Evolutionary conservation across 2,888 invertebrate genomes (phyloP), one percentile per base, ranked within the genome.

Genomic region (Seira ritae): DNA sequence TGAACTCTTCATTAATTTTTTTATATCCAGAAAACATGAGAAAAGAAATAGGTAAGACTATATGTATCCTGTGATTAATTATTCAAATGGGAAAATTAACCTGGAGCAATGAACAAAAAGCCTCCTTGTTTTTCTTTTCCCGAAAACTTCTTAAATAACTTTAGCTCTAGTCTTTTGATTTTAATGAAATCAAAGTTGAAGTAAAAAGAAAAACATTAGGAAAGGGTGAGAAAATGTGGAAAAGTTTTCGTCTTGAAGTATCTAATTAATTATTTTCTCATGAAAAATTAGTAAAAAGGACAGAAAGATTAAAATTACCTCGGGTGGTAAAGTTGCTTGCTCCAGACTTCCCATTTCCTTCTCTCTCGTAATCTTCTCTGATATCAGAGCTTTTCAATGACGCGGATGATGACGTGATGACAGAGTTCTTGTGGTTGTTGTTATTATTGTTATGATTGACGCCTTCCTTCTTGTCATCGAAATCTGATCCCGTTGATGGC

Each of bases 51-150:
- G 46, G 46, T 46, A 12, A 10, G 12, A 46, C 8, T 10, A 46
- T 8, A 10, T 8, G 8, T 17, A 55, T 17, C 17, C 55, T 55
- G 3, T 55, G 55, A 75, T 71, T 81, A 81, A 81, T 81, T 81
- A 81, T 75, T 75, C 46, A 81, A 37, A 81, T 75, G 74, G 75
- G 22, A n/a, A 70, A 69, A 75, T 81, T 81, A 69, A 62, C 81
- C 65, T 17, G 31, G 42, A 71, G 81, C 73, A 23, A 55, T 66
- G 17, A 37, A 17, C 55, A 12, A 55, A 60, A 3, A 60, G 3
- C 12, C 55, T 55, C 17, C 55, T 3, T 55, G 55, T 55, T 55
- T n/a, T 55, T 55, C 55, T n/a, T 55, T 55, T 42, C 3, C 17
- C 6, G 15, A 55, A 55, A 55, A 55, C 55, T 55, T 55, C 31